Base-by-base conservation (phyloP, 2,113 vertebrate genomes). In the Aphelocoma coerulescens region DNA sequence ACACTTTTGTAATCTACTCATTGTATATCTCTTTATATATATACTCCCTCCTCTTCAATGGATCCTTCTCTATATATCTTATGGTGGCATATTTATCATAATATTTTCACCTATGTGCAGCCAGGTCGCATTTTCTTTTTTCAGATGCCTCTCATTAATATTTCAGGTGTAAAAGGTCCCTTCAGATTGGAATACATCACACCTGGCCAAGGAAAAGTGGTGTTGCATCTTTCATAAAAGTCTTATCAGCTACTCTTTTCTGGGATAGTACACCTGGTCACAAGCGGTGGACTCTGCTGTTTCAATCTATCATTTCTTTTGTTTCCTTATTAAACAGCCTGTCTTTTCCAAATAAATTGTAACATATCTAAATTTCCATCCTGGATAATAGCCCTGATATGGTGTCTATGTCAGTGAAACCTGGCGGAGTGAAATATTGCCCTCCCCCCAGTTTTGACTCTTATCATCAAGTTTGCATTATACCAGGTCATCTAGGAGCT, bases 291-390 rank as follows among this genome's bases (percentile, higher is more conserved):
- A 74, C 62, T 57, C 52, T 51, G 65, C 58, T 90, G 57, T 54
- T 96, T 78, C 59, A 49, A 48, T 93, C 33, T 48, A n/a, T 94
- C 52, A 58, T 88, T 79, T 85, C 21, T 86, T 93, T 91, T 93
- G 77, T 91, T 95, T 95, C 51, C 44, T 83, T 85, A 52, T 77
- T 93, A 92, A 94, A 74, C 37, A 88, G 15, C 23, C 44, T 85
- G 62, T 67, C 72, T 91, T 96, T 80, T 82, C 61, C 58, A 93
- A 94, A 96, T 87, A 96, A 86, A 93, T 94, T 57, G 30, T 85
- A 82, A 44, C 48, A 32, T 89, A 95, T 91, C 93, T 95, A 79
- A 84, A 89, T 95, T 96, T 95, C 80, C 82, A 95, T 95, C 79
- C 62, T 44, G 78, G 89, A 49, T 89, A 94, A 94, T 62, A 51